phyloP scores from a whole-genome alignment of 2,113 vertebrate species.

The Cromileptes altivelis region DNA sequence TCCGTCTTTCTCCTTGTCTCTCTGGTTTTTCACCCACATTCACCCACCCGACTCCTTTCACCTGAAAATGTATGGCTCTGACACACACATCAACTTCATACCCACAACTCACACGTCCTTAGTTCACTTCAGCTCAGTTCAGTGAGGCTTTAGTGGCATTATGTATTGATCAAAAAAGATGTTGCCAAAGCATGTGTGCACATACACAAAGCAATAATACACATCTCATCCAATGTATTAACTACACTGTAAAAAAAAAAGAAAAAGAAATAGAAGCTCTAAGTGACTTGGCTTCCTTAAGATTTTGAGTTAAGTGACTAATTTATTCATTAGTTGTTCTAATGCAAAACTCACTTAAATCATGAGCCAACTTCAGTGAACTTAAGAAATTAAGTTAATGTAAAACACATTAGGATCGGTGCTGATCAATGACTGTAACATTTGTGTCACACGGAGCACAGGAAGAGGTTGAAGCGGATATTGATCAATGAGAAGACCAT shows the following conservation, averaged over 20 bases:
- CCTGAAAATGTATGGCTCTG: constrained; percentile 17
- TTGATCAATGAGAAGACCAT: not conserved
- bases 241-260: not conserved
- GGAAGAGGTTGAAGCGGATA: not conserved
- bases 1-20: constrained; percentile 3
- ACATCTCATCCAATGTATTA: not conserved
- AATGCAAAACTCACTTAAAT: not conserved
- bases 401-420: not conserved
- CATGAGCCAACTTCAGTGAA: not conserved
- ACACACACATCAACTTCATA: not conserved
- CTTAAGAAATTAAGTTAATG: not conserved
- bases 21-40: constrained; percentile 19
- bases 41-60: not conserved
- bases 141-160: not conserved
- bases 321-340: not conserved
- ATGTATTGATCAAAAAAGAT: not conserved
- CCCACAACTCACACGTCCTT: not conserved
- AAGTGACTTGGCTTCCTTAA: not conserved
- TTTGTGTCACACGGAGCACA: not conserved
- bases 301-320: not conserved
- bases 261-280: not conserved
- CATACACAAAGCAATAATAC: not conserved
- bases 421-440: not conserved
- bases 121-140: not conserved
- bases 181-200: not conserved